Evolutionary conservation across 2,113 vertebrate species (phyloP).

Genomic region (Porphyrio hochstetteri): DNA sequence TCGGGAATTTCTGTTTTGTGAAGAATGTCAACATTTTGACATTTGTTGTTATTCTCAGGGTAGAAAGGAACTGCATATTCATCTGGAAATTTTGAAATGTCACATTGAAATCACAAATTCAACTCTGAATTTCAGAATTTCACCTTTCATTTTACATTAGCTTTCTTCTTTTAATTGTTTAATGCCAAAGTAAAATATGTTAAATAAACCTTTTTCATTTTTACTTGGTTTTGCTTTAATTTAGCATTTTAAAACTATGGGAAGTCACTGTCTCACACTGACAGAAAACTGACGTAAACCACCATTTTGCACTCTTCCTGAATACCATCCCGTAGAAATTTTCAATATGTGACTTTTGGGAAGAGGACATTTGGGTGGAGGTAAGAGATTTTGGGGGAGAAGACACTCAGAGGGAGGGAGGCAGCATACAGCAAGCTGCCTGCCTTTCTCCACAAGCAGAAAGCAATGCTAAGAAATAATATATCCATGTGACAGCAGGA

Average conservation of each 20-base stretch:
- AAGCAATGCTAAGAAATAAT: neutral
- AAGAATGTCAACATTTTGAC: constrained; percentile 59
- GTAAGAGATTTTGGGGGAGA: neutral
- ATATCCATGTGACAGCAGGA: constrained; percentile 1
- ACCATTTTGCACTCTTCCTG: neutral
- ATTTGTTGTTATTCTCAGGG: constrained; percentile 49
- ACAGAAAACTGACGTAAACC: neutral
- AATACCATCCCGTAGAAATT: neutral
- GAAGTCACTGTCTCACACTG: neutral
- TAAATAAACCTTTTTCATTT: neutral
- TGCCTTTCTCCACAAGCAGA: neutral
- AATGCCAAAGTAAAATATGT: neutral
- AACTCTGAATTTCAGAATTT: constrained; percentile 35
- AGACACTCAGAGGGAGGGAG: neutral
- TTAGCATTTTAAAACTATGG: neutral
- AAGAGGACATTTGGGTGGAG: neutral
- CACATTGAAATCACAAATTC: neutral
- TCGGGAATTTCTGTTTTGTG: constrained; percentile 27
- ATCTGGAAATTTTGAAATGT: constrained; percentile 56
- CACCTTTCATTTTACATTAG: neutral
- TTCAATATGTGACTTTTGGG: neutral
- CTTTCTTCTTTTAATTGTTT: neutral
- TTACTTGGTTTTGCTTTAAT: neutral
- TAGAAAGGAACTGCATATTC: constrained; percentile 28
- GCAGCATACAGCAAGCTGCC: neutral